Evolutionary conservation across 2,888 invertebrate genomes (phyloP).

Genomic region (Tridacna crocea): DNA sequence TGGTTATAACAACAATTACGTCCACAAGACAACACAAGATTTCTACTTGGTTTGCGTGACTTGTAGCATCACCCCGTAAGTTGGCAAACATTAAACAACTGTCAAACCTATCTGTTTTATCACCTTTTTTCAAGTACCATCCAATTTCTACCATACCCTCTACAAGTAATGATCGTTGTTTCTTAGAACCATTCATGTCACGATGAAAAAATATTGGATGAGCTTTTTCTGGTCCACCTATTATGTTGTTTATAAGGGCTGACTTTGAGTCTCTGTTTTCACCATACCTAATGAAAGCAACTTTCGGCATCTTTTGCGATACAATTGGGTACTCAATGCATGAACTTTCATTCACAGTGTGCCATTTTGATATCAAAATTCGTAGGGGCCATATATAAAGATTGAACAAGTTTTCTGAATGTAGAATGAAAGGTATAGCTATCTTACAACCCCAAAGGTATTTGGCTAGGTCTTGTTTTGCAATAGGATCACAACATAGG

Average conservation of each 20-base stretch:
- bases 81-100: constrained; percentile 10
- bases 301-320: background rate
- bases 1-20: too few relatives aligned
- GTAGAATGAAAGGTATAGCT: constrained; percentile 27
- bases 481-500: too few relatives aligned
- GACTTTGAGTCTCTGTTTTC: constrained; percentile 21
- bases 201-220: constrained; percentile 31
- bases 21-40: too few relatives aligned
- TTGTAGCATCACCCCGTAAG: constrained; percentile 18
- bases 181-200: constrained; percentile 24
- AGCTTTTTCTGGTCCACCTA: constrained; percentile 30
- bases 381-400: constrained; percentile 18
- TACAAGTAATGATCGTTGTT: background rate
- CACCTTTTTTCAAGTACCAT: constrained; percentile 20
- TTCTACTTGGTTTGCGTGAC: too few relatives aligned
- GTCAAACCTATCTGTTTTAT: background rate
- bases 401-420: background rate
- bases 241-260: constrained; percentile 15
- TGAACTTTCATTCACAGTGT: too few relatives aligned
- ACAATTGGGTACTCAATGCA: background rate
- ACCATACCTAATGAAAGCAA: constrained; percentile 22
- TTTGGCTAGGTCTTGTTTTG: background rate
- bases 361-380: too few relatives aligned
- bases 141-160: constrained; percentile 30
- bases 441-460: constrained; percentile 29